Percentiles rank a stretch among this genome's conserved stretches.
phyloP scores from a whole-genome alignment of 2,888 invertebrate species.

The Encarsia formosa region DNA sequence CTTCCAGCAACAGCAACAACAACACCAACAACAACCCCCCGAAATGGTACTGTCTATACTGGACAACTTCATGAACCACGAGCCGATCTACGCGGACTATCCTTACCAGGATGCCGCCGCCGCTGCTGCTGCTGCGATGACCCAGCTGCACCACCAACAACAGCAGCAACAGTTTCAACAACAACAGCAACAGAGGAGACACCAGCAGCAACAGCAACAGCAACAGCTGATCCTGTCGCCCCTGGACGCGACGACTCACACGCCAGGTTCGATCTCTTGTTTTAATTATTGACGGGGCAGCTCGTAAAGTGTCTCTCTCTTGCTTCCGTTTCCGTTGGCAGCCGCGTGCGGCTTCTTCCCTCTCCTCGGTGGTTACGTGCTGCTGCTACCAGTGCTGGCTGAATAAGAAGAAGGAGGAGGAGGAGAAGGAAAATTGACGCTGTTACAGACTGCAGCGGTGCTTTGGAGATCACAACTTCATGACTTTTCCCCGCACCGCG shows the following conservation, averaged over 20 bases:
- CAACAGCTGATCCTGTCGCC: conserved; percentile 49
- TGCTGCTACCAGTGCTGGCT: too few relatives aligned
- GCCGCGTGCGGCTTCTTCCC: background rate
- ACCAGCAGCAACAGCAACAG: conserved; percentile 42
- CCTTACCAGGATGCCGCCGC: conserved; percentile 47
- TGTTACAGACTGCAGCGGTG: too few relatives aligned
- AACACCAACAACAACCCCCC: conserved; percentile 42
- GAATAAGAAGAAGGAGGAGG: too few relatives aligned
- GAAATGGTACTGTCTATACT: conserved; percentile 75
- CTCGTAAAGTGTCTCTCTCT: conserved; percentile 18
- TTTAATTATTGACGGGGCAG: background rate
- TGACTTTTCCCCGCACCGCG: too few relatives aligned
- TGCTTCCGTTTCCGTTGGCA: conserved; percentile 25
- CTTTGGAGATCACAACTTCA: too few relatives aligned
- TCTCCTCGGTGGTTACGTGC: too few relatives aligned
- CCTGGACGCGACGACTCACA: conserved; percentile 48
- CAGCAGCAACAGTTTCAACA: conserved; percentile 33
- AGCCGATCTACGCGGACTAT: conserved; percentile 68
- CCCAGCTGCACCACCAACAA: conserved; percentile 38
- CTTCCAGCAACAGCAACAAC: conserved; percentile 5
- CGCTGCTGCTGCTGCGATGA: conserved; percentile 10
- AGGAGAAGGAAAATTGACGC: too few relatives aligned
- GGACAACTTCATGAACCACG: conserved; percentile 60
- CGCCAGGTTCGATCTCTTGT: conserved; percentile 41
- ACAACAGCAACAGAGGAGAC: conserved; percentile 32